Evolutionary conservation across 1,140 invertebrate species (phyloP).

Genomic region (Bilobella aurantiaca): DNA sequence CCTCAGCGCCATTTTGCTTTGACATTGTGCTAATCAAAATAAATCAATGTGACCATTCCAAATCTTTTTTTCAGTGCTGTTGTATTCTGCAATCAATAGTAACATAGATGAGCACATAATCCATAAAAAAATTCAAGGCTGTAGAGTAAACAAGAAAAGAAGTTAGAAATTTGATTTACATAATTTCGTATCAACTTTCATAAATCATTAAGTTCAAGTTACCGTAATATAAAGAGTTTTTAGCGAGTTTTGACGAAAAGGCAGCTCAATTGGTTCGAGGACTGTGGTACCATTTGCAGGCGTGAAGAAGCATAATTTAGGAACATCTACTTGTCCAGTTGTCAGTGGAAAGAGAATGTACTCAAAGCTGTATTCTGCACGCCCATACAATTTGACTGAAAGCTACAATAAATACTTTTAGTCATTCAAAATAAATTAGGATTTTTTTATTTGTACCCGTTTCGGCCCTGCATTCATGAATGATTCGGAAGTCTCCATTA

Average conservation of each 20-base stretch:
- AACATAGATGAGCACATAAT: no score
- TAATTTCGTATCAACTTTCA: no score
- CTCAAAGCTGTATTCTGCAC: slow-evolving; percentile 14
- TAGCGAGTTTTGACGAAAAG: slow-evolving; percentile 17
- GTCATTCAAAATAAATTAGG: no score
- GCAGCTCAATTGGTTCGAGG: neutral
- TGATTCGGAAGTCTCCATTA: slow-evolving; percentile 67
- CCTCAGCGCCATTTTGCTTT: no score
- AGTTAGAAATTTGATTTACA: no score
- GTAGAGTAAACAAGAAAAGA: no score
- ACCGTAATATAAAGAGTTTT: slow-evolving; percentile 28
- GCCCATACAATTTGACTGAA: slow-evolving; percentile 18
- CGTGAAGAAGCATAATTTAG: slow-evolving; percentile 18
- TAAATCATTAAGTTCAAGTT: slow-evolving; percentile 3
- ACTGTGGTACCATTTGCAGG: neutral
- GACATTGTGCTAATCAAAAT: no score
- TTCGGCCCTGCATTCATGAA: slow-evolving; percentile 87
- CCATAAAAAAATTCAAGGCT: no score
- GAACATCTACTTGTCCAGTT: slow-evolving; percentile 22
- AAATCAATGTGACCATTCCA: no score
- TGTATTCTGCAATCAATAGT: no score
- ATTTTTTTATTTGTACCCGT: slow-evolving; percentile 60
- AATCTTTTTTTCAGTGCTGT: no score
- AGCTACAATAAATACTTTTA: slow-evolving; percentile 13
- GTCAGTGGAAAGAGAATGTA: slow-evolving; percentile 30